phyloP scores from a whole-genome alignment of 2,797 vertebrate species.

The Tiaroga cobitis region DNA sequence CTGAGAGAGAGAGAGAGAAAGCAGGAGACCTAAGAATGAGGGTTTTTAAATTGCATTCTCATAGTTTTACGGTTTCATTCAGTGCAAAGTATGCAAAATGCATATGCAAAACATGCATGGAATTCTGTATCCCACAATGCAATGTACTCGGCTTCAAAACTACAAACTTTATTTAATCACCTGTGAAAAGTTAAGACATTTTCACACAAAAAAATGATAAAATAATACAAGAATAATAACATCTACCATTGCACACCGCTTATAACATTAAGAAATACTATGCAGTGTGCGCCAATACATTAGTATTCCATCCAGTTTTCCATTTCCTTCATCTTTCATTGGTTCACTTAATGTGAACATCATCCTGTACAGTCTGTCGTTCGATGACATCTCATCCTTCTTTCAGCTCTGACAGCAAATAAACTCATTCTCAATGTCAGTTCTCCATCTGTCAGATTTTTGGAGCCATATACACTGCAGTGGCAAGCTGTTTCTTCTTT shows the following conservation, averaged over 20 bases:
- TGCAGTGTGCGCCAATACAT: not conserved
- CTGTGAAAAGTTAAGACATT: not conserved
- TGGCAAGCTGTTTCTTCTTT: constrained; percentile 33
- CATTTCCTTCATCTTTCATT: constrained; percentile 36
- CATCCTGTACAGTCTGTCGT: constrained; percentile 48
- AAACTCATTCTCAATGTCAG: constrained; percentile 45
- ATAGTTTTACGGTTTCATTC: not conserved
- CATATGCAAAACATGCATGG: not conserved
- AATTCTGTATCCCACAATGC: not conserved
- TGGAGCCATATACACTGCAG: constrained; percentile 12
- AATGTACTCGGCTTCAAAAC: not conserved
- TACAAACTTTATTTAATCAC: not conserved
- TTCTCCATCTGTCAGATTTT: constrained; percentile 42
- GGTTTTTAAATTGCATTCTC: not conserved
- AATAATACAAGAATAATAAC: not conserved
- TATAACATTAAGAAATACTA: not conserved
- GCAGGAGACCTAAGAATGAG: constrained; percentile 6
- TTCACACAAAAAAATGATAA: not conserved
- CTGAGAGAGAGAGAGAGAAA: no score
- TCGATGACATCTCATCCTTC: constrained; percentile 21
- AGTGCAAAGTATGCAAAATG: not conserved
- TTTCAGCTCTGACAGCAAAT: constrained; percentile 41
- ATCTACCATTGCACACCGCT: not conserved
- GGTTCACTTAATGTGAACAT: constrained; percentile 43
- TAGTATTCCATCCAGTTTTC: constrained; percentile 1